phyloP scores from a whole-genome alignment of 2,888 invertebrate genomes.

The Notodonta dromedarius region DNA sequence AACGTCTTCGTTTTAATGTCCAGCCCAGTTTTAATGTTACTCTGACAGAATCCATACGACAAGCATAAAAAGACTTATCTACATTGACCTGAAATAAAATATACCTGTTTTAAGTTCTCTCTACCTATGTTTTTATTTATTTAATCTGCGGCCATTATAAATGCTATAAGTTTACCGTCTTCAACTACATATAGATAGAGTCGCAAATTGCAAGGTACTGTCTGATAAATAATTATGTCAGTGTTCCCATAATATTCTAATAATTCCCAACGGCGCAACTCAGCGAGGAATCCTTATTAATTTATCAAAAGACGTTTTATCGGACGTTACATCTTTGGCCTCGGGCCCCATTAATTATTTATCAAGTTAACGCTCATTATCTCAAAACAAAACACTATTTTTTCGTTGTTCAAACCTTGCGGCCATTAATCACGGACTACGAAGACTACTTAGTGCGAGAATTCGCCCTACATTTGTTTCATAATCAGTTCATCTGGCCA shows the following conservation, averaged over 20 bases:
- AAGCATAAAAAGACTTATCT: no score
- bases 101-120: no score
- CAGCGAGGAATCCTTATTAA: slow-evolving; percentile 35
- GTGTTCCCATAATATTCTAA: neutral
- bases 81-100: no score
- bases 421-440: slow-evolving; percentile 65
- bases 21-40: no score
- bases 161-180: no score
- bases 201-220: neutral
- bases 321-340: slow-evolving; percentile 47
- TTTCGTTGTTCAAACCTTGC: slow-evolving; percentile 57
- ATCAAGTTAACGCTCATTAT: slow-evolving; percentile 72
- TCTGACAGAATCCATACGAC: no score
- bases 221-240: neutral
- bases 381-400: slow-evolving; percentile 68
- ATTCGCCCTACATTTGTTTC: slow-evolving; percentile 34
- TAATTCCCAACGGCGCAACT: neutral
- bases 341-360: slow-evolving; percentile 67
- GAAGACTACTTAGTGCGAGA: slow-evolving; percentile 30
- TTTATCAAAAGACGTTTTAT: slow-evolving; percentile 47
- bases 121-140: no score
- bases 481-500: slow-evolving; percentile 16
- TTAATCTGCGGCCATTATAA: no score
- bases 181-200: no score
- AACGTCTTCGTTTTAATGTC: no score